These are phyloP conservation scores for Tupaia tana DNA, from an alignment of 2,113 vertebrate genomes.

Conservation along the genomic window DNA sequence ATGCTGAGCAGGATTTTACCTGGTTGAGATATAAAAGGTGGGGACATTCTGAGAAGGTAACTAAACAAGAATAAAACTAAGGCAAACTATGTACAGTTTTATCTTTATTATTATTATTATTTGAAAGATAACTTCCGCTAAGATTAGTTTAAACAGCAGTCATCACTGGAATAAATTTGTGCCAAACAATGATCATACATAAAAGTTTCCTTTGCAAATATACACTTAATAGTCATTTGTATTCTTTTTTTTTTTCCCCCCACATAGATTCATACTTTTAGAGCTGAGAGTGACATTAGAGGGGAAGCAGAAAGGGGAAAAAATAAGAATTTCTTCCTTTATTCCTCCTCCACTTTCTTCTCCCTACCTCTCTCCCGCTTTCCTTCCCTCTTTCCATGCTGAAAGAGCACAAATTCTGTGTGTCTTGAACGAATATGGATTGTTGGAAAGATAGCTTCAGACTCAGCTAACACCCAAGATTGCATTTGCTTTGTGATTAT, in stretches of 20 bases:
- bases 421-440: neutral
- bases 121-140: neutral
- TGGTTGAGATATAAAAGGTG: neutral
- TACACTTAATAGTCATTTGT: neutral
- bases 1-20: neutral
- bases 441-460: neutral
- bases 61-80: neutral
- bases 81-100: neutral
- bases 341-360: too few relatives aligned
- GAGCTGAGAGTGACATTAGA: neutral
- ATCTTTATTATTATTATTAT: neutral
- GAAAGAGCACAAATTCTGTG: neutral
- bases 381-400: neutral
- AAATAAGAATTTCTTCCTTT: neutral
- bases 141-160: neutral
- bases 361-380: neutral
- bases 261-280: neutral
- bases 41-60: neutral
- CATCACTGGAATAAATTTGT: neutral
- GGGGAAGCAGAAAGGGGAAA: neutral
- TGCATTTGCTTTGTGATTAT: neutral
- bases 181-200: neutral
- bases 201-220: neutral
- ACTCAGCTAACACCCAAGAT: neutral
- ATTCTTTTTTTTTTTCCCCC: neutral